Base-by-base conservation (phyloP, 1,140 invertebrate genomes). In the Rhyacophila brunnea region DNA sequence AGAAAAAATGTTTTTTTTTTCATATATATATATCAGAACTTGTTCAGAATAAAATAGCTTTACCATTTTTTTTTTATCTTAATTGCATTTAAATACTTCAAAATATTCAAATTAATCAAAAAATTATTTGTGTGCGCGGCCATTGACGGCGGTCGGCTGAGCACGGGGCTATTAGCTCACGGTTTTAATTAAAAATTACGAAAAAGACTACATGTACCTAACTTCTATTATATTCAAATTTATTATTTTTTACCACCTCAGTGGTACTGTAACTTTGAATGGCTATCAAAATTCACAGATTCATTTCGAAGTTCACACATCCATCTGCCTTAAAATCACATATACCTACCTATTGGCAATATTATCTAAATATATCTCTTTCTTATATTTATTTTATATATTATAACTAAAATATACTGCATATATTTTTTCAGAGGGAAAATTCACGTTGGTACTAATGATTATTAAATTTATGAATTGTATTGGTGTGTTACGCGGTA, bases 71-170 rank as follows among this genome's bases (percentile, higher is more conserved):
- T 60, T 47, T 60, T 59, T 51, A 63, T 62, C 45, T 64, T 64
- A 64, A 64, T 64, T 57, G 51, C 51, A 56, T 64, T 58, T 64
- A 64, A 64, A 64, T 58, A 47, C 57, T 56, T 45, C 35, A 60
- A 63, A 60, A 60, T 64, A 64, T 64, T 64, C 62, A 64, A 59
- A 64, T 59, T 59, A 64, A 63, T 63, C 61, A 63, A 58, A 63
- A 58, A 63, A 63, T 63, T 63, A 63, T 42, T 47, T 52, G 46
- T 44, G 49, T n/a, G 23, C 48, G 23, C 46, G 13, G 14, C 11
- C 36, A 28, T 28, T 28, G 23, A 28, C 23, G 23, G 23, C 34
- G 40, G 23, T 40, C 35, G 35, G 40, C 46, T 17, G 44, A 28
- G 23, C 23, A 40, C 51, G 13, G 15, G 53, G 44, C 60, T 32